Evolutionary conservation across 2,888 invertebrate genomes (phyloP).

Genomic region (Caenorhabditis sp.): DNA sequence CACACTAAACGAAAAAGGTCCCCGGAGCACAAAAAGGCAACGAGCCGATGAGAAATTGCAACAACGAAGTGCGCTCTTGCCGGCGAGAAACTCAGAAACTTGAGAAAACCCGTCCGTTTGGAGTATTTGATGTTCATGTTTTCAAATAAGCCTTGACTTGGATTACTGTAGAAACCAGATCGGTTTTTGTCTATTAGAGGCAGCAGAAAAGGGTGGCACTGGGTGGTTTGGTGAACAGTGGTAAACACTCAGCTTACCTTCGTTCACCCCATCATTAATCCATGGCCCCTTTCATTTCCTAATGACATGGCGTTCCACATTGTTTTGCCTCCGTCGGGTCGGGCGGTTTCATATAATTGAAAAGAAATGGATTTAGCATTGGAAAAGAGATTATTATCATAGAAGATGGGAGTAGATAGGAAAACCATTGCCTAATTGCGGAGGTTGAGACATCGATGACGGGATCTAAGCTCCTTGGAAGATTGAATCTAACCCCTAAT

Average conservation of each 20-base stretch:
- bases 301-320: constrained; percentile 52
- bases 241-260: constrained; percentile 38
- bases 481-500: constrained; percentile 15
- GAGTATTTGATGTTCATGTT: constrained; percentile 8
- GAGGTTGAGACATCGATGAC: not conserved
- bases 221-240: not conserved
- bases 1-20: constrained; percentile 44
- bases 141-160: not conserved
- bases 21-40: constrained; percentile 45
- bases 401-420: not conserved
- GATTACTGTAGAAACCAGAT: constrained; percentile 10
- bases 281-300: constrained; percentile 43
- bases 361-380: constrained; percentile 27
- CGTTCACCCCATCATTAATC: constrained; percentile 39
- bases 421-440: not conserved
- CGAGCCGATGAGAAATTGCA: constrained; percentile 53
- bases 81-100: constrained; percentile 18
- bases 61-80: constrained; percentile 16
- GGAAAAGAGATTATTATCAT: constrained; percentile 19
- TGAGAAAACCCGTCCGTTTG: not conserved
- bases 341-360: constrained; percentile 39
- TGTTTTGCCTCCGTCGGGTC: constrained; percentile 44
- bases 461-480: not conserved
- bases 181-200: too few relatives aligned
- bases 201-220: not conserved